Conservation (phyloP, 1,140 invertebrate species). For the Trichoplusia ni region DNA sequence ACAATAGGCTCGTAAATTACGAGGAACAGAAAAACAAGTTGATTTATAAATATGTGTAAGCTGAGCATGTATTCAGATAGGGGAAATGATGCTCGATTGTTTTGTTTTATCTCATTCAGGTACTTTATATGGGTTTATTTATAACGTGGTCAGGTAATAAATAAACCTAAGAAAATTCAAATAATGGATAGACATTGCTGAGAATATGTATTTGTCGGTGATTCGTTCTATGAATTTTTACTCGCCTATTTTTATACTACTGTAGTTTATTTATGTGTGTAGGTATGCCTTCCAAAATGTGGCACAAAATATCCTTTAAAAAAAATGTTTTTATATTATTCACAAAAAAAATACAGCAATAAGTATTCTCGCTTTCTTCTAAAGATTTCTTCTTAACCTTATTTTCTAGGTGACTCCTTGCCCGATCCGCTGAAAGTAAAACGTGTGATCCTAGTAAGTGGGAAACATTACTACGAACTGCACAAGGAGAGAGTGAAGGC, state of each 20-base stretch:
- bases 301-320: too few relatives aligned
- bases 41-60: slow-evolving; percentile 15
- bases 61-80: neutral
- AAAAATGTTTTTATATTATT: too few relatives aligned
- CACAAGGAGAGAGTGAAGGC: slow-evolving; percentile 87
- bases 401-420: slow-evolving; percentile 82
- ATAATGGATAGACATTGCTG: too few relatives aligned
- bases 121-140: too few relatives aligned
- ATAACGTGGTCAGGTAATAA: too few relatives aligned
- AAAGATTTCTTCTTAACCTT: neutral
- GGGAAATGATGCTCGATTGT: neutral
- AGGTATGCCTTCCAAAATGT: too few relatives aligned
- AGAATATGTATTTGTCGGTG: too few relatives aligned
- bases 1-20: neutral
- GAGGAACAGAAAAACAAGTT: neutral
- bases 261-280: too few relatives aligned
- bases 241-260: too few relatives aligned
- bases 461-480: slow-evolving; percentile 97
- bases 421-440: slow-evolving; percentile 86
- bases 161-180: too few relatives aligned
- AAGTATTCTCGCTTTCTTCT: neutral
- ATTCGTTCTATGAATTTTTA: too few relatives aligned
- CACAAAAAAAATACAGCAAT: neutral
- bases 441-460: slow-evolving; percentile 92
- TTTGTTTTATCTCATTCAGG: neutral